Evolutionary conservation across 2,113 vertebrate species (phyloP).

Genomic region (Vicugna pacos): DNA sequence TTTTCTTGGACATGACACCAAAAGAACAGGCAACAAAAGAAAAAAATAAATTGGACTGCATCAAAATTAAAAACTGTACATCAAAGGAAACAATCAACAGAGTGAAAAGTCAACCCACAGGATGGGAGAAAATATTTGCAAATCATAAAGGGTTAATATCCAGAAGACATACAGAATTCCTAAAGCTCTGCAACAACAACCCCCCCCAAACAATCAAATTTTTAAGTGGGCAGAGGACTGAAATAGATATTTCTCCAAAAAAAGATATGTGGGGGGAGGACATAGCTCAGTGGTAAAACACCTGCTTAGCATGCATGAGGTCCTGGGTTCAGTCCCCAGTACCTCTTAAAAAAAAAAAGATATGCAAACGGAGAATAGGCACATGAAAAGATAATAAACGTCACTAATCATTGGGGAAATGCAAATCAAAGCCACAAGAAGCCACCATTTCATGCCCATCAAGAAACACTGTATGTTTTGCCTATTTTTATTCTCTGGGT

Average conservation of each 20-base stretch:
- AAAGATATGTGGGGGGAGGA: too few relatives aligned
- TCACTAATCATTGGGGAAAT: background rate
- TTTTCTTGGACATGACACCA: background rate
- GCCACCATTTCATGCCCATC: background rate
- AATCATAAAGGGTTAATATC: background rate
- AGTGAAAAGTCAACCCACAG: background rate
- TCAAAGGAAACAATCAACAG: background rate
- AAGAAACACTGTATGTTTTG: background rate
- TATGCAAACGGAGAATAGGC: background rate
- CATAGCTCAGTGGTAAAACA: too few relatives aligned
- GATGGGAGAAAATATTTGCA: background rate
- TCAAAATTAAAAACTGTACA: background rate
- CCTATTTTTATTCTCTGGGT: background rate
- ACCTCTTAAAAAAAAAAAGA: background rate
- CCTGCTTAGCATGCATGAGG: too few relatives aligned
- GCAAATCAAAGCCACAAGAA: background rate
- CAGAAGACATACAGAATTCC: background rate
- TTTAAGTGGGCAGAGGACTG: too few relatives aligned
- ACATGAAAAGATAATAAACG: background rate
- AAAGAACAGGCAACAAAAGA: background rate
- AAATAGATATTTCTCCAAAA: too few relatives aligned
- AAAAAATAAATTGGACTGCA: background rate
- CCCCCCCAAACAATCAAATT: background rate
- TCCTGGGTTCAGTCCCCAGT: too few relatives aligned
- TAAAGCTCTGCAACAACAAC: background rate